These are phyloP conservation scores for Maccullochella peelii DNA, from an alignment of 2,113 vertebrate genomes.

Conservation along the genomic window DNA sequence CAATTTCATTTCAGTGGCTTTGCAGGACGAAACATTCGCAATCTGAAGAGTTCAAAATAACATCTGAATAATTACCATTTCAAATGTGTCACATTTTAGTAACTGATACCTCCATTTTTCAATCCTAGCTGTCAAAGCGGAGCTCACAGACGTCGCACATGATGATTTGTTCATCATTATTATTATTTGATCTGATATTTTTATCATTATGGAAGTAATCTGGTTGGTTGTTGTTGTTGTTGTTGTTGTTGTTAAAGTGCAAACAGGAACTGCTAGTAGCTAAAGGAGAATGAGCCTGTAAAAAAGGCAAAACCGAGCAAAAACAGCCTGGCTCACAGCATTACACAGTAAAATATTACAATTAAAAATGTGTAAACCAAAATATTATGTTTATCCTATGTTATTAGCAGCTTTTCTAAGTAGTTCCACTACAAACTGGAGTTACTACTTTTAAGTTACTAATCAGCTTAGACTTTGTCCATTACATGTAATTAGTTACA, in stretches of 20 bases:
- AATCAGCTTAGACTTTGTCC: background rate
- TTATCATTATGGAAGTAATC: no score
- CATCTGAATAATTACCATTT: constrained; percentile 10
- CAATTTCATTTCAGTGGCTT: background rate
- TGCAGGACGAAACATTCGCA: background rate
- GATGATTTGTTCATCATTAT: no score
- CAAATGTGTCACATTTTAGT: background rate
- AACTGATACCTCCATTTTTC: background rate
- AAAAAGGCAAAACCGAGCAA: background rate
- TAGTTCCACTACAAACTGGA: background rate
- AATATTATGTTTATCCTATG: background rate
- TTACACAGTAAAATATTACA: background rate
- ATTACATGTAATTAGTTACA: background rate
- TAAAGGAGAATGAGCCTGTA: background rate
- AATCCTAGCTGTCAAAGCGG: no score
- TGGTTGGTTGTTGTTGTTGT: no score
- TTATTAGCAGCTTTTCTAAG: background rate
- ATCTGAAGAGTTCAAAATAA: background rate
- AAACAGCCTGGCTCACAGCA: background rate
- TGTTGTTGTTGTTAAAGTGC: background rate
- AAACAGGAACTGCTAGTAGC: background rate
- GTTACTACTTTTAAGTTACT: background rate
- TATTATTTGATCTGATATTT: no score
- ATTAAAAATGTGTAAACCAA: background rate
- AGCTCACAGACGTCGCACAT: background rate